These are phyloP conservation scores for Anneissia japonica DNA, from an alignment of 35 echinoderm and acorn worm species.

Conservation along the genomic window DNA sequence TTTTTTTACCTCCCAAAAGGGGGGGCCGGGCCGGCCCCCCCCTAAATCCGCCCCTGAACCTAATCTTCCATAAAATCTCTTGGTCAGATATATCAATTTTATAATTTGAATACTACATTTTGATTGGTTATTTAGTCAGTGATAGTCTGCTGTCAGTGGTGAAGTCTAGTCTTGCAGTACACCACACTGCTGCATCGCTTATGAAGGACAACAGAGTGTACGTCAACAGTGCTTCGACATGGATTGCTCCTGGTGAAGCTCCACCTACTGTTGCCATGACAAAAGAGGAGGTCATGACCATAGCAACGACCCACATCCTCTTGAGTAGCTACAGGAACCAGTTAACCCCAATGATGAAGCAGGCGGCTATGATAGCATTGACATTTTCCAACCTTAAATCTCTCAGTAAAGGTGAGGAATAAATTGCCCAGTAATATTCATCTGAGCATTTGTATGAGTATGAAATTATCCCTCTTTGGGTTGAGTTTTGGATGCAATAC, in stretches of 20 bases:
- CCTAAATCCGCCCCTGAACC: too few relatives aligned
- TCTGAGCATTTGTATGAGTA: too few relatives aligned
- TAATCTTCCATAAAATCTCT: too few relatives aligned
- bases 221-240: neutral
- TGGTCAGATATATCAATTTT: too few relatives aligned
- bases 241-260: neutral
- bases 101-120: too few relatives aligned
- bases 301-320: slow-evolving; percentile 3
- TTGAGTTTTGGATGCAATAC: too few relatives aligned
- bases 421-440: too few relatives aligned
- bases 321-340: slow-evolving; percentile 11
- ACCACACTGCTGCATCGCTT: slow-evolving; percentile 1
- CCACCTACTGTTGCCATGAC: neutral
- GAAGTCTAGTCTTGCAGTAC: neutral
- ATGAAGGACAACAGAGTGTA: neutral
- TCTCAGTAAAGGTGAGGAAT: neutral
- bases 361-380: neutral
- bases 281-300: slow-evolving; percentile 6
- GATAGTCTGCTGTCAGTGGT: neutral
- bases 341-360: neutral
- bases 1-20: too few relatives aligned
- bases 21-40: too few relatives aligned
- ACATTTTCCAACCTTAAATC: neutral
- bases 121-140: neutral
- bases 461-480: too few relatives aligned